These are phyloP conservation scores for Cyclophora punctaria DNA, from an alignment of 2,888 invertebrate genomes.

Conservation along the genomic window DNA sequence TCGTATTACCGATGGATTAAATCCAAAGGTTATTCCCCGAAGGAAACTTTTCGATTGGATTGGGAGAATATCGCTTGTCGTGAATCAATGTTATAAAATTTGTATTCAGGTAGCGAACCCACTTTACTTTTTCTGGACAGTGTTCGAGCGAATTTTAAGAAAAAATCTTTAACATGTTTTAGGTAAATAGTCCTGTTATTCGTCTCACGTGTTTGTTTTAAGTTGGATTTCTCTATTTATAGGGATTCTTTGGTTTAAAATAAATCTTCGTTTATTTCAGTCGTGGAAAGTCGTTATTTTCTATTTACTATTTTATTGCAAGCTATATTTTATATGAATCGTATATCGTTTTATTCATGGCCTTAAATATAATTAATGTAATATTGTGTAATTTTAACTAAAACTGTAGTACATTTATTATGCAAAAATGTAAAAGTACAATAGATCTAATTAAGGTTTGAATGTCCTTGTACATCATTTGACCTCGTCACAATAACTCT, in stretches of 20 bases:
- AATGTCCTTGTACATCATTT: conserved; percentile 15
- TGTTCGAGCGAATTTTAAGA: conserved; percentile 54
- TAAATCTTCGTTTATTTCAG: too few species aligned
- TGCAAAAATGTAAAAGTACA: not conserved
- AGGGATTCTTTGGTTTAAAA: conserved; percentile 8
- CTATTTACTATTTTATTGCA: too few species aligned
- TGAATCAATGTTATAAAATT: conserved; percentile 69
- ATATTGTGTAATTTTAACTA: too few species aligned
- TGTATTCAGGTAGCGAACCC: conserved; percentile 59
- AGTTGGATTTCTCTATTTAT: conserved; percentile 13
- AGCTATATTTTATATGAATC: too few species aligned
- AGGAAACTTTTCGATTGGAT: conserved; percentile 65
- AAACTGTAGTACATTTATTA: too few species aligned
- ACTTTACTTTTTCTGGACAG: conserved; percentile 53
- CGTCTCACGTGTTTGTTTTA: conserved; percentile 18
- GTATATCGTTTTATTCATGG: too few species aligned
- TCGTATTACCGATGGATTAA: conserved; percentile 74
- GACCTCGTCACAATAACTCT: conserved; percentile 24
- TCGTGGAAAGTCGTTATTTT: too few species aligned
- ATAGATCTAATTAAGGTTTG: not conserved
- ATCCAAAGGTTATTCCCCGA: conserved; percentile 61
- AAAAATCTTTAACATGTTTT: conserved; percentile 17
- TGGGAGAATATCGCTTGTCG: conserved; percentile 45
- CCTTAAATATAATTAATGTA: too few species aligned
- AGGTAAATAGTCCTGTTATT: conserved; percentile 13